Evolutionary conservation across 2,113 vertebrate species (phyloP).

Genomic region (Pimephales promelas): DNA sequence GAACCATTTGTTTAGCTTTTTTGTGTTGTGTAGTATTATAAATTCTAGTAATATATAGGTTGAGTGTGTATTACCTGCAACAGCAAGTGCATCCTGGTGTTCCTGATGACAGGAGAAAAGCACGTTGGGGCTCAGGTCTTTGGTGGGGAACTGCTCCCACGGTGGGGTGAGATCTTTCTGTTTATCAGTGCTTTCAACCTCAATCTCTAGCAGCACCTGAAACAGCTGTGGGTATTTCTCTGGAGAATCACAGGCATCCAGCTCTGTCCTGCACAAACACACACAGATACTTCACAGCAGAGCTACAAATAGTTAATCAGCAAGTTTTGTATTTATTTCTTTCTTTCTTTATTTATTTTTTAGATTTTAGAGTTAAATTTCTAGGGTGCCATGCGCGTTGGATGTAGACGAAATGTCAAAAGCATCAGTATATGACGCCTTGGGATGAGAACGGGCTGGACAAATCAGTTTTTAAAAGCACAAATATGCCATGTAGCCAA

Average conservation of each 20-base stretch:
- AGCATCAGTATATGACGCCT: too few species aligned
- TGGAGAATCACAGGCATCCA: slow-evolving; percentile 94
- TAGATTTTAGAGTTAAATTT: too few species aligned
- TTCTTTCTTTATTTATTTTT: neutral
- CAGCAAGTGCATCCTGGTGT: slow-evolving; percentile 87
- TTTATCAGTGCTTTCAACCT: slow-evolving; percentile 89
- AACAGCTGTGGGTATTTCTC: slow-evolving; percentile 98
- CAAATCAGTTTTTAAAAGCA: neutral
- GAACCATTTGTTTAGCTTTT: neutral
- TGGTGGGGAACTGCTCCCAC: slow-evolving; percentile 94
- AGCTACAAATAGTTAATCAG: neutral
- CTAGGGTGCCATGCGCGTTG: too few species aligned
- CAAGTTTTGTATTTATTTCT: neutral
- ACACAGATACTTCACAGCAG: neutral
- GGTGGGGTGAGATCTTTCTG: slow-evolving; percentile 93
- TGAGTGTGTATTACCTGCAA: slow-evolving; percentile 82
- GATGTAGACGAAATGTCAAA: too few species aligned
- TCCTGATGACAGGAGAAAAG: slow-evolving; percentile 97
- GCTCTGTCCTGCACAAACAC: slow-evolving; percentile 82
- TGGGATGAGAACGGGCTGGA: too few species aligned
- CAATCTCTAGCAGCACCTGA: slow-evolving; percentile 90
- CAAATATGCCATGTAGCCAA: neutral
- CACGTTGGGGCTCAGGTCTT: slow-evolving; percentile 90
- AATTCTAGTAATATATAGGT: neutral
- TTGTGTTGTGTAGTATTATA: neutral